A percentile compares a stretch with the other conserved stretches of the same genome.
Conservation (phyloP, 2,113 vertebrate genomes). For the Pollimyrus isidori region DNA sequence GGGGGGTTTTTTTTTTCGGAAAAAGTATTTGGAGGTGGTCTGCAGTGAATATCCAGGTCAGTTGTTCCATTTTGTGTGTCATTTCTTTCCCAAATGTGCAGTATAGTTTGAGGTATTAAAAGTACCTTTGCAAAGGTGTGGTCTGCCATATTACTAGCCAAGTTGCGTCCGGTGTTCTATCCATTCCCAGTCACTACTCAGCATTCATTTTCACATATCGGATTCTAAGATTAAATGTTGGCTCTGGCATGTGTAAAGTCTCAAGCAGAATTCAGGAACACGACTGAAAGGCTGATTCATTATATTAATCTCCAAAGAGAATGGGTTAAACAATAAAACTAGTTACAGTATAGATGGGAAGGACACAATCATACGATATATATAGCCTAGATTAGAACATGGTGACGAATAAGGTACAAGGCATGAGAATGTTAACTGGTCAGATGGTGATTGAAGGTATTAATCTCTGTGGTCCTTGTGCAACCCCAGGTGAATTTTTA, state of each 20-base stretch:
- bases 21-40: neutral
- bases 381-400: neutral
- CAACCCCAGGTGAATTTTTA: neutral
- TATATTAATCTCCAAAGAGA: neutral
- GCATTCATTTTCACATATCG: neutral
- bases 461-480: constrained; percentile 6
- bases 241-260: neutral
- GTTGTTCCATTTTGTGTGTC: neutral
- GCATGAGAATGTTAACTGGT: neutral
- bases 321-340: neutral
- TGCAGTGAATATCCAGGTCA: neutral
- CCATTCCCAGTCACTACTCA: neutral
- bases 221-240: neutral
- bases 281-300: neutral
- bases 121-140: neutral
- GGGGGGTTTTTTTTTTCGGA: neutral
- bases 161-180: neutral
- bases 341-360: neutral
- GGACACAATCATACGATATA: neutral
- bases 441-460: constrained; percentile 20
- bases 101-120: neutral
- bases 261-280: neutral
- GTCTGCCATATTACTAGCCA: neutral
- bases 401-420: neutral
- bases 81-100: neutral